Evolutionary conservation across 2,888 invertebrate genomes (phyloP).

Genomic region (Seira sanloemensis): DNA sequence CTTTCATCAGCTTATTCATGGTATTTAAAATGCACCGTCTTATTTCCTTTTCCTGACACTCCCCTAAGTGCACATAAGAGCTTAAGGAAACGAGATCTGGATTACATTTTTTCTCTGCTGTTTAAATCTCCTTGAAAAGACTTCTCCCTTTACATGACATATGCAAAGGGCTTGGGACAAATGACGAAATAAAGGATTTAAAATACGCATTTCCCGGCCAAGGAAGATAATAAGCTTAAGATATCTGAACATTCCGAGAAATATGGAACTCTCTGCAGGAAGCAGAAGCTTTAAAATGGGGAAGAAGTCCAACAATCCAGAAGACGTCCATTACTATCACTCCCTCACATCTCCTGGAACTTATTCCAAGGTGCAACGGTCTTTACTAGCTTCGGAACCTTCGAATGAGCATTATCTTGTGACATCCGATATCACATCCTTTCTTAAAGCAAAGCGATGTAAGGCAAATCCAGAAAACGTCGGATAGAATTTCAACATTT

Average conservation of each 20-base stretch:
- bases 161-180: not conserved
- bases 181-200: not conserved
- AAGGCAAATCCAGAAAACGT: too few relatives aligned
- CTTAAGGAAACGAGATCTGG: not conserved
- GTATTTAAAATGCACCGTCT: not conserved
- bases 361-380: too few relatives aligned
- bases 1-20: too few relatives aligned
- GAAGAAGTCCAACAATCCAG: not conserved
- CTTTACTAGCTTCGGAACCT: too few relatives aligned
- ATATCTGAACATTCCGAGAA: not conserved
- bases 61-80: not conserved
- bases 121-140: not conserved
- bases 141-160: not conserved
- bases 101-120: not conserved
- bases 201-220: not conserved
- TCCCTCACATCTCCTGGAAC: too few relatives aligned
- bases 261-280: not conserved
- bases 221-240: not conserved
- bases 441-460: too few relatives aligned
- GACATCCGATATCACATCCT: too few relatives aligned
- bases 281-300: not conserved
- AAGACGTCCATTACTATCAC: too few relatives aligned
- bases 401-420: too few relatives aligned
- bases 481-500: too few relatives aligned
- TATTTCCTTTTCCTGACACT: not conserved